These are phyloP conservation scores for Cryptus viduatorius DNA, from an alignment of 2,888 invertebrate species.

Conservation along the genomic window DNA sequence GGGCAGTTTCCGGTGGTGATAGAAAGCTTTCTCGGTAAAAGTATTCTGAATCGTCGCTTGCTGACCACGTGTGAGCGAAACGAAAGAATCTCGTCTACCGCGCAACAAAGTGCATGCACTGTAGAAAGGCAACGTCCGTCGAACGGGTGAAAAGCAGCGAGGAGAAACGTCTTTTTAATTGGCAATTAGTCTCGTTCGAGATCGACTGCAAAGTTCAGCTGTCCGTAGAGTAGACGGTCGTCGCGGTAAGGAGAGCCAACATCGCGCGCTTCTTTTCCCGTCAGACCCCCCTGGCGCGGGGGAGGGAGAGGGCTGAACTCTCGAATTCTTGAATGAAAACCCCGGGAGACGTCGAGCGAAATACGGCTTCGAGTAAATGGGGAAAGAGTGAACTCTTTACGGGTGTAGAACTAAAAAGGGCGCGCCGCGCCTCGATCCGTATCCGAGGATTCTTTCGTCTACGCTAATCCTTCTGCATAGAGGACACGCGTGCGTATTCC, in stretches of 20 bases:
- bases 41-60: conserved; percentile 33
- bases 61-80: conserved; percentile 22
- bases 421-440: conserved; percentile 40
- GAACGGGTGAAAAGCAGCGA: conserved; percentile 66
- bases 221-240: conserved; percentile 69
- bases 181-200: conserved; percentile 83
- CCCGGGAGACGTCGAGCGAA: conserved; percentile 27
- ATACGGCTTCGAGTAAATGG: conserved; percentile 46
- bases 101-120: conserved; percentile 33
- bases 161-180: conserved; percentile 83
- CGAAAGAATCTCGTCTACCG: conserved; percentile 25
- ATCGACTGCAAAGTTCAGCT: conserved; percentile 79
- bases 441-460: conserved; percentile 50
- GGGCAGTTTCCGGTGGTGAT: not conserved
- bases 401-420: conserved; percentile 50
- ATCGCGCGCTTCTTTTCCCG: conserved; percentile 27
- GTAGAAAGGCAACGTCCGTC: conserved; percentile 44
- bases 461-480: conserved; percentile 55
- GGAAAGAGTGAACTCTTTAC: conserved; percentile 37
- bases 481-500: conserved; percentile 25
- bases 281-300: conserved; percentile 13
- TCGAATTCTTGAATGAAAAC: conserved; percentile 36
- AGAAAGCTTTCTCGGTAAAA: conserved; percentile 16
- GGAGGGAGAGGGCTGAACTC: not conserved
- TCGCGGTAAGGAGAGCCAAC: conserved; percentile 21